Evolutionary conservation across 2,797 vertebrate genomes (phyloP).

Genomic region (Alosa sapidissima): DNA sequence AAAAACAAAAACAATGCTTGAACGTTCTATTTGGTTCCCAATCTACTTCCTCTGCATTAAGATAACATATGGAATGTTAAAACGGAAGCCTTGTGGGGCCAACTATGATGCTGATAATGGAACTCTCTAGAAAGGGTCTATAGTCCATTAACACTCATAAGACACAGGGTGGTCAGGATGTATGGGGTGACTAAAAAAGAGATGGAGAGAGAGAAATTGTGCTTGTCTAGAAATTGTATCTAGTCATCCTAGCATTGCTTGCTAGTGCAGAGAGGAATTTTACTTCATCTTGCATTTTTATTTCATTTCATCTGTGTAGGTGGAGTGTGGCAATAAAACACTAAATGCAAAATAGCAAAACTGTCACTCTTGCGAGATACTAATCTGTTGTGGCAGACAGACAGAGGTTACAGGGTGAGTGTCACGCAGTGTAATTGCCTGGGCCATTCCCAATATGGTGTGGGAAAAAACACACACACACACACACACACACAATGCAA

Average conservation of each 20-base stretch:
- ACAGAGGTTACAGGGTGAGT: background rate
- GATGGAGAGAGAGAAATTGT: background rate
- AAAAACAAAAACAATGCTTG: too few species aligned
- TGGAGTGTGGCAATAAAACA: background rate
- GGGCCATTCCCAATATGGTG: background rate
- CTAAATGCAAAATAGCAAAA: constrained; percentile 1
- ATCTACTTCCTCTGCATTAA: too few species aligned
- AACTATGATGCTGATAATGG: too few species aligned
- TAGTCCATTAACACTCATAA: background rate
- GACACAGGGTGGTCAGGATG: too few species aligned
- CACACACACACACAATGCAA: too few species aligned
- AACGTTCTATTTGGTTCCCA: too few species aligned
- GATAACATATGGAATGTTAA: too few species aligned
- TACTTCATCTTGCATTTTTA: background rate
- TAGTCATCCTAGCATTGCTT: background rate
- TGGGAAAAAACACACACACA: too few species aligned
- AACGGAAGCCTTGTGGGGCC: too few species aligned
- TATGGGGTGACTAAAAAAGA: background rate
- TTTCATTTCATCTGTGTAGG: background rate
- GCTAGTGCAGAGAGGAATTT: background rate
- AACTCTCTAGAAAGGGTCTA: too few species aligned
- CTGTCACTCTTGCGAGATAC: background rate
- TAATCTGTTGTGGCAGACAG: constrained; percentile 5
- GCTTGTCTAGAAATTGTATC: background rate
- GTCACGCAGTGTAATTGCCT: background rate